phyloP scores from a whole-genome alignment of 92 coral and sea anemone genomes.

The Porites evermanni region DNA sequence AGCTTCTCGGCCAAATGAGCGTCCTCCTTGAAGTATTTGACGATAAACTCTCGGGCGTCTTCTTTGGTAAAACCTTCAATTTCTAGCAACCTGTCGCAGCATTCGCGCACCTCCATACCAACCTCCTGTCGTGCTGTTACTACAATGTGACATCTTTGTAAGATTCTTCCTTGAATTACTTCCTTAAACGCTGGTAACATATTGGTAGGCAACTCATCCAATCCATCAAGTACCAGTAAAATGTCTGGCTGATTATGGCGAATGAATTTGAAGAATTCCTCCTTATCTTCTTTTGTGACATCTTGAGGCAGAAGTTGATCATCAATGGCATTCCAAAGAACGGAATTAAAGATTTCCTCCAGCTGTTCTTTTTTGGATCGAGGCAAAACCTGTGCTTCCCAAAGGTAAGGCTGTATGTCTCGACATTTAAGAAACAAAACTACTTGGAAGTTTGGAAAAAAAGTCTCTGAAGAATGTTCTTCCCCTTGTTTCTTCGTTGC shows the following conservation, averaged over 20 bases:
- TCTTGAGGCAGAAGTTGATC: slow-evolving; percentile 30
- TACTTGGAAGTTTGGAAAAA: no score
- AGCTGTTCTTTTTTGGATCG: no score
- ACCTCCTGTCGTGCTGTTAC: slow-evolving; percentile 37
- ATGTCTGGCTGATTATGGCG: neutral
- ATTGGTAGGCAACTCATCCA: slow-evolving; percentile 27
- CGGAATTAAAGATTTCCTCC: no score
- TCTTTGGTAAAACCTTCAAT: no score
- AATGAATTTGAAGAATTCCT: no score
- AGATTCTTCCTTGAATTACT: neutral
- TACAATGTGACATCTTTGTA: slow-evolving; percentile 26
- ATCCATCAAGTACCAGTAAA: slow-evolving; percentile 41
- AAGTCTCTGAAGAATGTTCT: neutral
- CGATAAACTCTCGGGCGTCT: no score
- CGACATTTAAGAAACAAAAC: no score
- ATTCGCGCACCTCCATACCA: neutral
- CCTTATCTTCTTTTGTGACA: slow-evolving; percentile 13
- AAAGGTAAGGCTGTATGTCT: no score
- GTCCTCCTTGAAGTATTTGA: slow-evolving; percentile 10
- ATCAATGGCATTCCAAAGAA: neutral
- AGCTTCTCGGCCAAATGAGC: neutral
- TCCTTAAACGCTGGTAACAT: neutral
- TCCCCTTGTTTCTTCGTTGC: neutral
- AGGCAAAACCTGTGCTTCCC: no score
- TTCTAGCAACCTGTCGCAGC: slow-evolving; percentile 31